phyloP scores from a whole-genome alignment of 2,797 vertebrate species.

The Balearica regulorum region DNA sequence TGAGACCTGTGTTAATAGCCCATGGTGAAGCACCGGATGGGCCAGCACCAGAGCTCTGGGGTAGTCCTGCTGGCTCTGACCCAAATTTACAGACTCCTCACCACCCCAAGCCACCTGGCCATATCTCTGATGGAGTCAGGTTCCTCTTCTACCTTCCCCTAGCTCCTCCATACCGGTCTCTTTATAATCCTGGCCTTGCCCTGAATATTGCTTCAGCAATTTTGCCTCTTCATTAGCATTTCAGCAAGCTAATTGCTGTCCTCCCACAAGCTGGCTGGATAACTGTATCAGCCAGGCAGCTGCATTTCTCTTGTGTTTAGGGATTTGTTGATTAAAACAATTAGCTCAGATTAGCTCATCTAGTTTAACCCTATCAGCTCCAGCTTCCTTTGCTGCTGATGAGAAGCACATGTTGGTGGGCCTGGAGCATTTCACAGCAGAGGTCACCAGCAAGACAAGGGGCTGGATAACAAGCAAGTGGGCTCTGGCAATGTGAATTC shows the following conservation, averaged over 20 bases:
- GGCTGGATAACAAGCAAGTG: neutral
- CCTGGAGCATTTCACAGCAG: neutral
- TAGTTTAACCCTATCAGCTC: slow-evolving; percentile 12
- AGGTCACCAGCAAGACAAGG: neutral
- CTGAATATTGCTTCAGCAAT: neutral
- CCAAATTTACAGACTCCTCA: neutral
- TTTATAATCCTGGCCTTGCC: neutral
- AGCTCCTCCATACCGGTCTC: neutral
- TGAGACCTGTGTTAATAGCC: neutral
- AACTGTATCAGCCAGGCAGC: neutral
- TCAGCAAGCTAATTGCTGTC: neutral
- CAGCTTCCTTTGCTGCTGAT: slow-evolving; percentile 24
- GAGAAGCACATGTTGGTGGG: slow-evolving; percentile 27
- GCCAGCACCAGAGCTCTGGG: neutral
- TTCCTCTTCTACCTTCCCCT: neutral
- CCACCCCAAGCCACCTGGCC: rapidly evolving
- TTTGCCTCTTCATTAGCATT: neutral
- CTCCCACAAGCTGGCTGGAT: neutral
- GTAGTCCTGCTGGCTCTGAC: neutral
- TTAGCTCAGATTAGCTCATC: slow-evolving; percentile 53
- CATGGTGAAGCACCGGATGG: neutral
- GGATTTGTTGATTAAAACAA: slow-evolving; percentile 40
- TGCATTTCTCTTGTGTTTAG: neutral
- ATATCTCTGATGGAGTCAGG: neutral
- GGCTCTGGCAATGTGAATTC: neutral